Base-by-base conservation (phyloP, 2,888 invertebrate species). In the Tachina fera region DNA sequence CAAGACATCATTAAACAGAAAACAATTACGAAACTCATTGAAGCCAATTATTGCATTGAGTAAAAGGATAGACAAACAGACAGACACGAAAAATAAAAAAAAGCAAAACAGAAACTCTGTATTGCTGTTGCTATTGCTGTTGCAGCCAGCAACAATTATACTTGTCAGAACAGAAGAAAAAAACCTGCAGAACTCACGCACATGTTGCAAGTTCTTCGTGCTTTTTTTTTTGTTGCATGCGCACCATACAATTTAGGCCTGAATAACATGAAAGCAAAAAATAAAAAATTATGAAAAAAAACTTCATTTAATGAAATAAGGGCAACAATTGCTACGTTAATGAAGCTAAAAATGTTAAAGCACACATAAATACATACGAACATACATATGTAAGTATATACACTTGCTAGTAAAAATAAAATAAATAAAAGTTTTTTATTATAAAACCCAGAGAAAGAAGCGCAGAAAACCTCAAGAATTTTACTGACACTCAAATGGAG, bases 11-110 rank as follows among this genome's bases (percentile, higher is more conserved):
- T 86, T 87, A 84, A 84, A 74, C 61, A 78, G 83, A 87, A 87
- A 91, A 90, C 90, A 91, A 91, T 91, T 91, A 91, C 90, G 90
- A 90, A 90, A 91, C 90, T 90, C 90, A 91, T 91, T 91, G 90
- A 91, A 91, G 91, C 90, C 91, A 91, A 91, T 91, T 91, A 91
- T 91, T 90, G 90, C 82, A 78, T 74, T 82, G 77, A 81, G 77
- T 45, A 78, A 78, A 72, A 83, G 77, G 85, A 85, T 85, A 85
- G 81, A 72, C 80, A 70, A 61, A 90, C 89, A 89, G 45, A 43
- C 47, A 58, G 22, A 45, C 75, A 56, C 39, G 31, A 56, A 75
- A 67, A 31, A 31, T 3, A 3, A 70, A 81, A 31, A 49, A 41
- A 61, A 13, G 41, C 31, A 16, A 22, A 61, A 61, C 71, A 68